A percentile compares a stretch with the other conserved stretches of the same genome.
These are phyloP conservation scores for Ormyrus nitidulus DNA, from an alignment of 2,888 invertebrate genomes.

Conservation along the genomic window DNA sequence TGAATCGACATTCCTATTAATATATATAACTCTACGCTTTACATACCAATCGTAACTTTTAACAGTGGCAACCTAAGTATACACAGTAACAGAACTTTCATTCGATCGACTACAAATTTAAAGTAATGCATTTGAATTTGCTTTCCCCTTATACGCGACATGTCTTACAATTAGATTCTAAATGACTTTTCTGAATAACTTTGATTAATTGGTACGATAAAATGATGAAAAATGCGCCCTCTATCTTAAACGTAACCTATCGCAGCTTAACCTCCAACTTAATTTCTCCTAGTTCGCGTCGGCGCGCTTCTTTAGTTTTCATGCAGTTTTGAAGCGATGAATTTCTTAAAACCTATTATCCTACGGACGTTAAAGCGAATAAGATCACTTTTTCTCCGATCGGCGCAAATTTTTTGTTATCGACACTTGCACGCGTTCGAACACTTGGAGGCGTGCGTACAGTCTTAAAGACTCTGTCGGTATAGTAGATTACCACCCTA, in stretches of 20 bases:
- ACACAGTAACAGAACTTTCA: background rate
- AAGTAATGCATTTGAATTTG: no score
- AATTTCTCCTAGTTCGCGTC: background rate
- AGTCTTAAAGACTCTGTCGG: background rate
- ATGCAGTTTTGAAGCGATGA: constrained; percentile 64
- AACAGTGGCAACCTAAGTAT: constrained; percentile 1
- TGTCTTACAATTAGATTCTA: no score
- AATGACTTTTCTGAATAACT: background rate
- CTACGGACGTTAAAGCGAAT: constrained; percentile 71
- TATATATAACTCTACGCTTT: no score
- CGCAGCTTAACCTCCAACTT: background rate
- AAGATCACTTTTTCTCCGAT: constrained; percentile 67
- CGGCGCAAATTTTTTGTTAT: constrained; percentile 2
- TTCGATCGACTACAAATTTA: no score
- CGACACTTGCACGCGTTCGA: constrained; percentile 28
- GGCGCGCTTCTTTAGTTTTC: constrained; percentile 53
- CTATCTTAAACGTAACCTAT: background rate
- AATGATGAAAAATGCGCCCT: constrained; percentile 32
- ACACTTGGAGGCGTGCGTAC: constrained; percentile 46
- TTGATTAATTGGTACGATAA: background rate
- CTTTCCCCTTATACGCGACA: no score
- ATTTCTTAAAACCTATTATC: constrained; percentile 63
- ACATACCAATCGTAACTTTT: background rate
- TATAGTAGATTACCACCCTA: background rate
- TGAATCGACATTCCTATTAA: no score